Evolutionary conservation across 2,797 vertebrate species (phyloP).

Genomic region (Pelodytes ibericus): DNA sequence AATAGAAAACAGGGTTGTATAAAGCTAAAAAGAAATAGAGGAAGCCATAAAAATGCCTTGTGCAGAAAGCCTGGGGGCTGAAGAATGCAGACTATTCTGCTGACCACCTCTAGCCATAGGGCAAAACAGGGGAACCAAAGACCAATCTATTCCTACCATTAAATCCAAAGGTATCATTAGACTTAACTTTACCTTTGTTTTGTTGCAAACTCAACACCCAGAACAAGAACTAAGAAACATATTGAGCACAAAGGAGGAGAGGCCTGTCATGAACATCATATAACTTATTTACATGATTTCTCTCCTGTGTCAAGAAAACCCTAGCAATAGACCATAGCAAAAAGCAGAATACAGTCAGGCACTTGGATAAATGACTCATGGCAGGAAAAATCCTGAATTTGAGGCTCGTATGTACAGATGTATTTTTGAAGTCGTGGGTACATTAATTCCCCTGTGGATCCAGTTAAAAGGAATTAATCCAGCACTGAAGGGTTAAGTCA

Average conservation of each 20-base stretch:
- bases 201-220: neutral
- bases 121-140: constrained; percentile 6
- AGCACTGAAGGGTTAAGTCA: constrained; percentile 39
- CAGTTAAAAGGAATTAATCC: constrained; percentile 5
- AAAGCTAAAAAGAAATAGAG: constrained; percentile 52
- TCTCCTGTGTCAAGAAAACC: neutral
- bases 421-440: constrained; percentile 7
- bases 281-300: neutral
- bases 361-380: constrained; percentile 37
- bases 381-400: constrained; percentile 8
- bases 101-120: constrained; percentile 16
- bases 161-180: neutral
- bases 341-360: constrained; percentile 10
- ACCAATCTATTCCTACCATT: neutral
- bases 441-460: constrained; percentile 31
- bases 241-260: neutral
- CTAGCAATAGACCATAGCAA: neutral
- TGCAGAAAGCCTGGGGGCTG: constrained; percentile 33
- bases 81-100: constrained; percentile 38
- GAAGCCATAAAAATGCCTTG: constrained; percentile 55
- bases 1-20: constrained; percentile 46
- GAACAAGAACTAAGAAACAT: neutral
- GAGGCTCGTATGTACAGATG: constrained; percentile 7
- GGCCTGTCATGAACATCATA: neutral
- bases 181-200: neutral